Conservation (phyloP, 2,113 vertebrate species). For the Myotis lucifugus region DNA sequence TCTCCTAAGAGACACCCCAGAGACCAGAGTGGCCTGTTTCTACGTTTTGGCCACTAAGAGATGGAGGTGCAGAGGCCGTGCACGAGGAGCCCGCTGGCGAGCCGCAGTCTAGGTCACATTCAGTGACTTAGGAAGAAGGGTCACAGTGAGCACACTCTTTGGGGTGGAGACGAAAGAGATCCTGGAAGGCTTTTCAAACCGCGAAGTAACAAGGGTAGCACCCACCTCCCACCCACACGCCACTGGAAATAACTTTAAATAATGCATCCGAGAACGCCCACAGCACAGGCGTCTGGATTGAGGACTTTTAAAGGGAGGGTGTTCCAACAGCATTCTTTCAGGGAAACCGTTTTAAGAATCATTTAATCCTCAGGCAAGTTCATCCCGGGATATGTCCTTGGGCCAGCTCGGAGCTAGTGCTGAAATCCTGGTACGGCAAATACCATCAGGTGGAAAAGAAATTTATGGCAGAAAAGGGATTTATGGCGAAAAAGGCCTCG, state of each 20-base stretch:
- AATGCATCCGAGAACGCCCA: slow-evolving; percentile 75
- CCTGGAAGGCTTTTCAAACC: slow-evolving; percentile 73
- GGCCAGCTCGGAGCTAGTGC: neutral
- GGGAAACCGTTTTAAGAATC: neutral
- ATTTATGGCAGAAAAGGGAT: neutral
- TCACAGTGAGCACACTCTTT: slow-evolving; percentile 38
- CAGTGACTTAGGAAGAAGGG: slow-evolving; percentile 49
- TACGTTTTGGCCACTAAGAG: neutral
- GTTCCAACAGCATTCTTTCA: neutral
- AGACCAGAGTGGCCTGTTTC: neutral
- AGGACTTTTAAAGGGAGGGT: slow-evolving; percentile 69
- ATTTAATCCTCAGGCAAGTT: neutral
- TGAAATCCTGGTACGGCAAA: neutral
- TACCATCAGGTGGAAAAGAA: neutral
- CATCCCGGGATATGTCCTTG: neutral
- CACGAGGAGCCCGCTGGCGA: fast-evolving
- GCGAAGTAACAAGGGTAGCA: slow-evolving; percentile 73
- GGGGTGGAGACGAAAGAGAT: slow-evolving; percentile 62
- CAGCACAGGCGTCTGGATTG: slow-evolving; percentile 65
- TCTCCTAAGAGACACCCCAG: neutral
- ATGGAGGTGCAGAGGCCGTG: neutral
- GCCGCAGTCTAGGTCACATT: neutral
- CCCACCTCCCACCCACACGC: slow-evolving; percentile 79
- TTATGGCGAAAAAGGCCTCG: neutral
- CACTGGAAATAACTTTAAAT: slow-evolving; percentile 84